Percentiles rank a stretch among this genome's conserved stretches.
Conservation (phyloP, 2,113 vertebrate species). For the Megaleporinus macrocephalus region DNA sequence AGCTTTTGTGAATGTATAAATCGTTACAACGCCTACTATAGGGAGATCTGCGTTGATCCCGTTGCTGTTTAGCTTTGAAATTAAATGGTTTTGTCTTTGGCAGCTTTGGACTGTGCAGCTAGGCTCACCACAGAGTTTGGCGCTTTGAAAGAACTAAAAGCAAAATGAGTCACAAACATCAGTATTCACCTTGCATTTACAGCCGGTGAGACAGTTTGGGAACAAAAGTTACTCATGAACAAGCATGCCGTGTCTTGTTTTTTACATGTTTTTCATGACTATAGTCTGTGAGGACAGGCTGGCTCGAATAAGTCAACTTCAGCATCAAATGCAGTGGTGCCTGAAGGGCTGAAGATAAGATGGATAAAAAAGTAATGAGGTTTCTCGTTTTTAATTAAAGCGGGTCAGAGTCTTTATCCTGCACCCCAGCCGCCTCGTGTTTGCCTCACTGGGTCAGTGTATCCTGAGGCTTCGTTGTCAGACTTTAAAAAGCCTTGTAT, state of each 20-base stretch:
- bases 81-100: background rate
- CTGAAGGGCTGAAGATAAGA: background rate
- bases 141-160: background rate
- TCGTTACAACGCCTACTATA: background rate
- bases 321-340: background rate
- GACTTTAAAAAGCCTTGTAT: background rate
- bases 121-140: background rate
- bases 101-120: background rate
- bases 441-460: background rate
- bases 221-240: background rate
- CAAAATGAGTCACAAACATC: background rate
- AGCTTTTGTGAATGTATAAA: background rate
- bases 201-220: background rate
- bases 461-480: background rate
- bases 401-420: conserved; percentile 6
- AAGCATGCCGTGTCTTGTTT: background rate
- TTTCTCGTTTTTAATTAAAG: background rate
- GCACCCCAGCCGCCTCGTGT: background rate
- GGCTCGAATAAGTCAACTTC: background rate
- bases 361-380: background rate
- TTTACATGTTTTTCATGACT: background rate
- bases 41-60: background rate
- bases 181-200: conserved; percentile 2
- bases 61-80: background rate
- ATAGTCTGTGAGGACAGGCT: background rate